Evolutionary conservation across 2,797 vertebrate genomes (phyloP).

Genomic region (Leptodactylus fallax): DNA sequence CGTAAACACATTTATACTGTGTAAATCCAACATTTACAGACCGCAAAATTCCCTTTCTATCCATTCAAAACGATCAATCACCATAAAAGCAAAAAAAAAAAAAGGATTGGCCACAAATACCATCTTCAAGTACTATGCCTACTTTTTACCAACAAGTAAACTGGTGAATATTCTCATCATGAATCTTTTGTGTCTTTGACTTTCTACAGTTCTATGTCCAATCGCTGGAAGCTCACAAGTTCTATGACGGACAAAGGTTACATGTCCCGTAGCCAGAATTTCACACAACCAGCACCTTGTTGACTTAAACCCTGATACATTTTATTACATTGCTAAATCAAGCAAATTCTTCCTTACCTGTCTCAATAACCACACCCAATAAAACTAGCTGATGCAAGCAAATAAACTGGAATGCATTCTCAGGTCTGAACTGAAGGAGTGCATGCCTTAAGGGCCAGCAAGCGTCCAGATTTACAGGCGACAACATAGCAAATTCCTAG

Average conservation of each 20-base stretch:
- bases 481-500: neutral
- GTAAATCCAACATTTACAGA: too few species aligned
- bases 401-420: slow-evolving; percentile 7
- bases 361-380: neutral
- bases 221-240: neutral
- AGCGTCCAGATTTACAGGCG: too few species aligned
- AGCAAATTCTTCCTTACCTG: neutral
- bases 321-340: slow-evolving; percentile 1
- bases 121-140: neutral
- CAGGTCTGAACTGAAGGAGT: neutral
- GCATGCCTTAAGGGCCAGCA: neutral
- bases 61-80: too few species aligned
- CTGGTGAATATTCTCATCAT: neutral
- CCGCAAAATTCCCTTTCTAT: too few species aligned
- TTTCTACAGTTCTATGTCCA: too few species aligned
- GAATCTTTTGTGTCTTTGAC: neutral
- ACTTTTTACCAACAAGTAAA: neutral
- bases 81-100: too few species aligned
- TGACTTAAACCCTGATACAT: slow-evolving; percentile 22
- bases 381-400: slow-evolving; percentile 25
- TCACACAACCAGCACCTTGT: neutral
- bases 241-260: slow-evolving; percentile 25
- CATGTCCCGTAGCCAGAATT: neutral
- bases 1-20: too few species aligned
- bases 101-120: neutral